Evolutionary conservation across 2,888 invertebrate species (phyloP), one percentile per base, ranked within the genome.

Genomic region (Argyresthia albistria): DNA sequence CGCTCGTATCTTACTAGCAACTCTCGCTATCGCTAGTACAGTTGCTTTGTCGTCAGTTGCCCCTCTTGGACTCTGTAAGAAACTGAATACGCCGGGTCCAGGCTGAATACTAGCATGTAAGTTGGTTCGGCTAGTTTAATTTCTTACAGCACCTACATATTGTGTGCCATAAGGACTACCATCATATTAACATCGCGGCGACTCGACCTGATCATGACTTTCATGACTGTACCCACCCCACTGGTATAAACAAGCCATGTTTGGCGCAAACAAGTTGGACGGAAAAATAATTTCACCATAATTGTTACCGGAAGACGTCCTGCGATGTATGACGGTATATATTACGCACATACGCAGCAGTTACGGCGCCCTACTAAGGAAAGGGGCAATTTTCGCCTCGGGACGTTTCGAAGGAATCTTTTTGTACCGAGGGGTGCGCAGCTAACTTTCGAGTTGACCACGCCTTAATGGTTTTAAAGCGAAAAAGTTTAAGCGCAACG

Each of bases 381-480:
- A 74, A 79, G 25, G 80, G 82, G 76, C 71, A 75, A 80, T 78
- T 80, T 78, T 78, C 69, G 70, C 73, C 71, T 72, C 73, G 62
- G 72, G 75, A 70, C 60, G n/a, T 45, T 46, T 52, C n/a, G 52
- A 68, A 70, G 69, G 66, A 70, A 66, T 63, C 46, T 35, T 39
- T 61, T 62, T 35, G 66, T 67, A 68, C 70, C 65, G 69, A 65
- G 76, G 80, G 79, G 77, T 63, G 71, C 73, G 25, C 25, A 25
- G 25, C 25, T 67, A 65, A 65, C 69, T 69, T 69, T 70, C 66
- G 67, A 63, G 67, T 59, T 69, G 70, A 74, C 80, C 81, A 79
- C 80, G 80, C 81, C 81, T 79, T 70, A 67, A 68, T 69, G 70
- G 65, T 70, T 71, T 73, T 71, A 67, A 74, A 59, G 46, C 14